phyloP scores from a whole-genome alignment of 2,888 invertebrate species.

The Idaea dimidiata region DNA sequence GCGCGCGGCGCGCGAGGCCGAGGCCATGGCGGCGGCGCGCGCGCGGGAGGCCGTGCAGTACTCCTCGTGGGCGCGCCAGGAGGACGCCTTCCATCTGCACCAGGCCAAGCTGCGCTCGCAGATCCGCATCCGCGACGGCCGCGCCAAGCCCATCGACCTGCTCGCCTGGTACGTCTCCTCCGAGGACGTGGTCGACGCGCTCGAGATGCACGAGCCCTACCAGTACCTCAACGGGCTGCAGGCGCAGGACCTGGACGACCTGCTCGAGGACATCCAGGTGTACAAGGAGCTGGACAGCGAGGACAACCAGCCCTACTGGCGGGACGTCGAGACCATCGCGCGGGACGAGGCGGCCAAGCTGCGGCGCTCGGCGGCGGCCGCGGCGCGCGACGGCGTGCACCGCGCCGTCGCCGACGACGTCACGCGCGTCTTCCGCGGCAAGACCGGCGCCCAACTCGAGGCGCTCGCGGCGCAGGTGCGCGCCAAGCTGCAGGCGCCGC shows the following conservation, averaged over 20 bases:
- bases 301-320: slow-evolving; percentile 95
- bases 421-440: slow-evolving; percentile 91
- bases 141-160: slow-evolving; percentile 99
- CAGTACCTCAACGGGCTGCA: slow-evolving; percentile 95
- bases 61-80: slow-evolving; percentile 97
- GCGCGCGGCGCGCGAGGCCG: slow-evolving; percentile 89
- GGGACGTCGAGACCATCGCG: slow-evolving; percentile 96
- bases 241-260: slow-evolving; percentile 95
- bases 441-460: slow-evolving; percentile 92
- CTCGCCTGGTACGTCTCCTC: slow-evolving; percentile 97
- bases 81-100: slow-evolving; percentile 98
- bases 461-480: slow-evolving; percentile 92
- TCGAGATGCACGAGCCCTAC: slow-evolving; percentile 99
- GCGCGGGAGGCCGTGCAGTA: slow-evolving; percentile 93
- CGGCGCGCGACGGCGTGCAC: slow-evolving; percentile 90
- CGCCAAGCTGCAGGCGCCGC: slow-evolving; percentile 89
- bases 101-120: slow-evolving; percentile 96
- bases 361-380: slow-evolving; percentile 84
- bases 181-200: slow-evolving; percentile 91
- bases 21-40: slow-evolving; percentile 87
- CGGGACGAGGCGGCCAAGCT: slow-evolving; percentile 95
- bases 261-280: slow-evolving; percentile 94
- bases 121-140: slow-evolving; percentile 97
- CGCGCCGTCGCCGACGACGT: slow-evolving; percentile 95
- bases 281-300: slow-evolving; percentile 96